A percentile compares a stretch with the other conserved stretches of the same genome.
phyloP scores from a whole-genome alignment of 2,113 vertebrate species.

The Sturnus vulgaris region DNA sequence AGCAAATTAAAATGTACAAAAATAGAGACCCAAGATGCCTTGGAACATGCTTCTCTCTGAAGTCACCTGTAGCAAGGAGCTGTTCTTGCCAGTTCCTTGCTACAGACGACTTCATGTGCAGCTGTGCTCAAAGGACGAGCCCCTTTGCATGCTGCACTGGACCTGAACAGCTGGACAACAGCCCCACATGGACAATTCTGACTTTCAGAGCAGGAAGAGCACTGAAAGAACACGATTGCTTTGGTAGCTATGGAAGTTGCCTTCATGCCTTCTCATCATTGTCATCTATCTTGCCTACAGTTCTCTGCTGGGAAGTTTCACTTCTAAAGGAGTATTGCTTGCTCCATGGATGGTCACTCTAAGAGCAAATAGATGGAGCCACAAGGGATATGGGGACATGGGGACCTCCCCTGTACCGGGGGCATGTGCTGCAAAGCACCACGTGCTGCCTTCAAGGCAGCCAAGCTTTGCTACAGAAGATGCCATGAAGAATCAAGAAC shows the following conservation, averaged over 20 bases:
- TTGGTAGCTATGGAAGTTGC: not conserved
- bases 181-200: not conserved
- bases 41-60: not conserved
- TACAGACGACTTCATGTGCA: not conserved
- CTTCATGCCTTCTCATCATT: not conserved
- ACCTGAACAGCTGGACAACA: not conserved
- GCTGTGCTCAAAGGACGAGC: not conserved
- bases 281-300: not conserved
- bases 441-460: not conserved
- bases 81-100: not conserved
- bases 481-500: not conserved
- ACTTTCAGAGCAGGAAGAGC: not conserved
- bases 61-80: not conserved
- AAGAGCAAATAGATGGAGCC: not conserved
- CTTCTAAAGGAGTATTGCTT: not conserved
- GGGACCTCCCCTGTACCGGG: not conserved
- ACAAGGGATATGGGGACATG: fast-evolving
- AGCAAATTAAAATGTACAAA: constrained; percentile 20
- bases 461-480: not conserved
- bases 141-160: not conserved
- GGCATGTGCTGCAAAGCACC: not conserved
- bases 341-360: not conserved
- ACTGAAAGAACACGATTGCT: not conserved
- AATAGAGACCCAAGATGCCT: not conserved
- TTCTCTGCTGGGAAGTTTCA: not conserved